Conservation (phyloP, 2,797 vertebrate species). For the Diplodus sargus region DNA sequence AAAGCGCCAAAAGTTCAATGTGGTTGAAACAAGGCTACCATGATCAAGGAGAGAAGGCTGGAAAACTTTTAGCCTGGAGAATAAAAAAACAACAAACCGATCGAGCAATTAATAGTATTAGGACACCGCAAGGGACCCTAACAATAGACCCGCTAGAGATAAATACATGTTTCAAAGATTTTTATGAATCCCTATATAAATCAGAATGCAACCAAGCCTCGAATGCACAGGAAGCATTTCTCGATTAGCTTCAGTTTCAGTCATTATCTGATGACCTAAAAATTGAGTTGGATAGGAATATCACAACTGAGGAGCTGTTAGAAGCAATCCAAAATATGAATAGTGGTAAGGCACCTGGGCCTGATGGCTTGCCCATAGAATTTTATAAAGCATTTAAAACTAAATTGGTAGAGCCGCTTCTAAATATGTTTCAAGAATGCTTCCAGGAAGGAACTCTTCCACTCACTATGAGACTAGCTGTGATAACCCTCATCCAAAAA, state of each 20-base stretch:
- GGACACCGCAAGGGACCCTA: not conserved
- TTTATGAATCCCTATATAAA: not conserved
- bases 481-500: slow-evolving; percentile 8
- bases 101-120: not conserved
- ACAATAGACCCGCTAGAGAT: not conserved
- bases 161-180: slow-evolving; percentile 1
- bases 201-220: slow-evolving; percentile 3
- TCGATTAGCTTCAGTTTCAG: not conserved
- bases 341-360: not conserved
- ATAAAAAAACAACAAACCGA: slow-evolving; percentile 4
- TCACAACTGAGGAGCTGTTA: not conserved
- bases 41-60: slow-evolving; percentile 1
- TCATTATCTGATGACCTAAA: slow-evolving; percentile 5
- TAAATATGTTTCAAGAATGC: slow-evolving; percentile 4
- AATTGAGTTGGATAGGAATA: not conserved
- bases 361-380: slow-evolving; percentile 2
- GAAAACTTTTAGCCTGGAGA: slow-evolving; percentile 2
- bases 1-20: slow-evolving; percentile 1
- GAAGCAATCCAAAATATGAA: not conserved
- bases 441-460: not conserved
- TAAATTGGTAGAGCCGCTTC: not conserved
- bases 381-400: slow-evolving; percentile 11
- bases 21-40: not conserved
- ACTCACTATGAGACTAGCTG: not conserved
- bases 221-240: not conserved